phyloP scores from a whole-genome alignment of 2,797 vertebrate species.

The Carcharodon carcharias region DNA sequence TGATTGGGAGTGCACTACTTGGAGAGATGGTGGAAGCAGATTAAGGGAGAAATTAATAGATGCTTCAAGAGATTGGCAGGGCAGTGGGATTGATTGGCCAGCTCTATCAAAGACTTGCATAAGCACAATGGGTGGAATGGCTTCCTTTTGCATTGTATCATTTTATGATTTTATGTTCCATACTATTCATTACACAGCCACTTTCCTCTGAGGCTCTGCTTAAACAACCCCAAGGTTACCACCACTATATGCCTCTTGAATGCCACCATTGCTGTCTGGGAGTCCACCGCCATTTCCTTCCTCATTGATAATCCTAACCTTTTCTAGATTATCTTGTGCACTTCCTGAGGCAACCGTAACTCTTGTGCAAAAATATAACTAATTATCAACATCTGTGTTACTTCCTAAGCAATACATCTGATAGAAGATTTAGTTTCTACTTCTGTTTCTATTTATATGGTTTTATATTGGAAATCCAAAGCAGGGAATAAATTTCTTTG shows the following conservation, averaged over 20 bases:
- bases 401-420: neutral
- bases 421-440: neutral
- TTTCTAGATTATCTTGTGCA: neutral
- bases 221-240: neutral
- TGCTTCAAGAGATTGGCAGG: neutral
- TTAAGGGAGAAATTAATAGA: neutral
- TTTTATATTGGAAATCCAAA: neutral
- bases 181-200: neutral
- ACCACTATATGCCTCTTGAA: neutral
- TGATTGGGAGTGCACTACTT: neutral
- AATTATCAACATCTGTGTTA: neutral
- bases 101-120: neutral
- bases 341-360: neutral
- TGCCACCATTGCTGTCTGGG: neutral
- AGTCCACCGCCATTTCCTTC: neutral
- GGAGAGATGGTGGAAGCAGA: neutral
- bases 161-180: neutral
- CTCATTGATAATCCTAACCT: neutral
- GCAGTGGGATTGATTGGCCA: neutral
- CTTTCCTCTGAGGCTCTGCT: neutral
- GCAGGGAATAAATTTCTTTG: neutral
- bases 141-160: neutral
- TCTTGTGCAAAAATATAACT: neutral
- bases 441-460: neutral
- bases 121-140: neutral